Percentiles rank a stretch among this genome's conserved stretches.
These are phyloP conservation scores for Macrosiphum euphorbiae DNA, from an alignment of 2,888 invertebrate genomes.

Conservation along the genomic window DNA sequence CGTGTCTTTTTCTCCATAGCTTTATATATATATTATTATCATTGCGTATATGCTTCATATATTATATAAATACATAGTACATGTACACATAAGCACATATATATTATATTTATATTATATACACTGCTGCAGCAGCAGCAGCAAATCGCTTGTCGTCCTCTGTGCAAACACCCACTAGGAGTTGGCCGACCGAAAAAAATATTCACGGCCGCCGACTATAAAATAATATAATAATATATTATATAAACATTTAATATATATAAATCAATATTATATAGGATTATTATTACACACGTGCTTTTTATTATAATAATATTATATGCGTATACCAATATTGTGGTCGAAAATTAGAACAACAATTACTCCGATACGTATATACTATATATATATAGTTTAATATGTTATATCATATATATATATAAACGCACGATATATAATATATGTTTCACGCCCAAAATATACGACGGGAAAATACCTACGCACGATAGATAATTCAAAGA, in stretches of 20 bases:
- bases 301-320: not conserved
- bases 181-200: not conserved
- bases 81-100: not conserved
- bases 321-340: not conserved
- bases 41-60: not conserved
- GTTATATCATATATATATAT: not conserved
- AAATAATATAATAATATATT: conserved; percentile 17
- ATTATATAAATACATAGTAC: not conserved
- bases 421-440: not conserved
- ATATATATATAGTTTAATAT: not conserved
- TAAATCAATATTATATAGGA: not conserved
- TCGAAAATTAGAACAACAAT: conserved; percentile 1
- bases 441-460: conserved; percentile 47
- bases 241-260: too few relatives aligned
- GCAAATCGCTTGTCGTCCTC: not conserved
- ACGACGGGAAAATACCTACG: conserved; percentile 33
- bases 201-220: conserved; percentile 1
- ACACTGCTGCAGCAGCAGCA: not conserved
- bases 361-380: not conserved
- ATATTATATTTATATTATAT: too few relatives aligned
- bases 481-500: conserved; percentile 24
- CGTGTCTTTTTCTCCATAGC: not conserved
- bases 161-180: not conserved
- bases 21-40: conserved; percentile 17
- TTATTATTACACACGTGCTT: not conserved